Base-by-base conservation (phyloP, 2,113 vertebrate species). In the Syngnathus floridae region DNA sequence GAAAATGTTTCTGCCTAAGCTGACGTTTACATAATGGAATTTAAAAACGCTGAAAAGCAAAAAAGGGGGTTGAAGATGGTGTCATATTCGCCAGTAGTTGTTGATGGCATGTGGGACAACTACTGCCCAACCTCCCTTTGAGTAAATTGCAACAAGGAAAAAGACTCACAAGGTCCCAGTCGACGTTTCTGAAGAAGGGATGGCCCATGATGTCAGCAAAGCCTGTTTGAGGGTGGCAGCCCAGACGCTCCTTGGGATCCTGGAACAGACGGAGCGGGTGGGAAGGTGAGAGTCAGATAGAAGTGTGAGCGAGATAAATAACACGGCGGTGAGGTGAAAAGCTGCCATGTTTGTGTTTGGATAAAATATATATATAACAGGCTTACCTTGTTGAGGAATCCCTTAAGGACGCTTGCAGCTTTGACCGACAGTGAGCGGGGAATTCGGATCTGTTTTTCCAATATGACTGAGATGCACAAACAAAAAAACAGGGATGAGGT, bases 401-500 rank as follows among this genome's bases (percentile, higher is more conserved):
- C 97, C 88, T 99, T 99, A 31, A 99, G 92, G 60, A 99, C 95
- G 71, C 96, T 97, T 80, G 97, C 96, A 48, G 97, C 97, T 91
- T 99, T 99, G 76, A 99, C 97, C 75, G 96, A 99, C 72, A 99
- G 87, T 13, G 97, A 99, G 67, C 97, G 93, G 6, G 97, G 97
- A 82, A 99, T 99, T 81, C 97, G 75, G 73, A 99, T 99, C 91
- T 98, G 96, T 83, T 99, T 99, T 90, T 99, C 96, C 92, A 99
- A 92, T 91, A 99, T 99, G 43, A 99, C 97, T 99, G 90, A 64
- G 65, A 64, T 62, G 59, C 46, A 85, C 45, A 40, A 7, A 41
- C 2, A 3, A 71, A 36, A 74, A 52, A 64, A 81, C 12, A 78
- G 64, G 46, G 61, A 35, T 3, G 48, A 40, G 26, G 37, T 21